Evolutionary conservation across 2,113 vertebrate species (phyloP).

Genomic region (Alligator mississippiensis): DNA sequence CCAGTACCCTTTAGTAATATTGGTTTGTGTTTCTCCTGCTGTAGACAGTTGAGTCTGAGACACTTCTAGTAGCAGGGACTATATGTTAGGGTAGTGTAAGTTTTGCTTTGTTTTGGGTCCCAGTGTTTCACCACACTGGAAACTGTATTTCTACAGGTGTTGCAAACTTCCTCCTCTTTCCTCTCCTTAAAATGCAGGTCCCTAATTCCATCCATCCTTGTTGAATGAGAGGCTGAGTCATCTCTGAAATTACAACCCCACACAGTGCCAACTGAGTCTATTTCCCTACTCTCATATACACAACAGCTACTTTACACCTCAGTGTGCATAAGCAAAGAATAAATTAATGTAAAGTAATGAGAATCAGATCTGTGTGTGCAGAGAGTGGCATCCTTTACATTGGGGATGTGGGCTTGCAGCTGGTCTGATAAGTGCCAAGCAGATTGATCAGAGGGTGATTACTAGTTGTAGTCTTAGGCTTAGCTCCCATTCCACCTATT

Average conservation of each 20-base stretch:
- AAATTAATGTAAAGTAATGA: slow-evolving; percentile 41
- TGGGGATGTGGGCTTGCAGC: neutral
- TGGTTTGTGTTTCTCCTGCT: neutral
- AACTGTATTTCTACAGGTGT: too few relatives aligned
- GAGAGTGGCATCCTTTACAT: neutral
- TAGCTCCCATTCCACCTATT: too few relatives aligned
- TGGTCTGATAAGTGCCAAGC: neutral
- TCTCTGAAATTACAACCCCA: neutral
- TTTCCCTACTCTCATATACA: slow-evolving; percentile 40
- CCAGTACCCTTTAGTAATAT: neutral
- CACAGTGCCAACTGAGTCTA: slow-evolving; percentile 25
- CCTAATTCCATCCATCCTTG: neutral
- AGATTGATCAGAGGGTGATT: too few relatives aligned
- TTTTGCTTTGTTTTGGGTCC: neutral
- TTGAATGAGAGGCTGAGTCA: neutral
- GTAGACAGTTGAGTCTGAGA: neutral
- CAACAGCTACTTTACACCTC: slow-evolving; percentile 48
- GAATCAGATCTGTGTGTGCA: slow-evolving; percentile 52
- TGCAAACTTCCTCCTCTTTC: neutral
- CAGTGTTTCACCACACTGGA: neutral
- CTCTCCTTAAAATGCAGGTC: neutral
- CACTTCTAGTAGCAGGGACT: neutral
- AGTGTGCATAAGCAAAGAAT: slow-evolving; percentile 45
- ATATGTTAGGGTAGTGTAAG: neutral
- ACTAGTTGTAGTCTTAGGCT: too few relatives aligned